Evolutionary conservation across 2,113 vertebrate genomes (phyloP), one percentile per base, ranked within the genome.

Genomic region (Ochotona curzoniae): DNA sequence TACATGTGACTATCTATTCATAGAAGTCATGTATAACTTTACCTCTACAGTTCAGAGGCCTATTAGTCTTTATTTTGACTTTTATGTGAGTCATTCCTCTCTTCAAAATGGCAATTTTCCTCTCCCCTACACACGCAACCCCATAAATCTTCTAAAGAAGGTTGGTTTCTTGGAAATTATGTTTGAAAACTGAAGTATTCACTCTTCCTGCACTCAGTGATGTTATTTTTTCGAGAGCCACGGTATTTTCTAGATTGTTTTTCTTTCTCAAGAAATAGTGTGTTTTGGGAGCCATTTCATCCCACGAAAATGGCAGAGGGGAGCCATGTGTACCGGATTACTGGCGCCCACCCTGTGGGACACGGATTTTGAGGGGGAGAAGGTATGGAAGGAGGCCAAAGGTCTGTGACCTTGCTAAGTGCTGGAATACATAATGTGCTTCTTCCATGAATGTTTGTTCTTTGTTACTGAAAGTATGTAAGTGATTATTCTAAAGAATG

Each of bases 221-320:
- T 94, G 64, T 84, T 84, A 63, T 90, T 64, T 87, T 47, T 73
- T 20, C 38, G 25, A 57, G 67, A 84, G 64, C 35, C 28, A 7
- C 12, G 91, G 28, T 60, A 4, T 83, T 85, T 96, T 91, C 64
- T 67, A 71, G 69, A 93, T 38, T 85, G 10, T 78, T 95, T 92
- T 81, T 78, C 32, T 81, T 81, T 84, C 25, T 44, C 81, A 82
- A 84, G 78, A 96, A 95, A 25, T 47, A 79, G 47, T 70, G 8
- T 79, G 63, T 90, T 90, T 85, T 66, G 51, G 44, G 26, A 94
- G 85, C 14, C 10, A 79, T 7, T 74, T 95, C 44, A 84, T 95
- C 60, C 90, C 28, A 30, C 75, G 70, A 15, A 54, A 82, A 66
- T 85, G 21, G 35, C 64, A 75, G 28, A 30, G 63, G 38, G 69